Evolutionary conservation across 2,797 vertebrate genomes (phyloP).

Genomic region (Enteromius anoplus): DNA sequence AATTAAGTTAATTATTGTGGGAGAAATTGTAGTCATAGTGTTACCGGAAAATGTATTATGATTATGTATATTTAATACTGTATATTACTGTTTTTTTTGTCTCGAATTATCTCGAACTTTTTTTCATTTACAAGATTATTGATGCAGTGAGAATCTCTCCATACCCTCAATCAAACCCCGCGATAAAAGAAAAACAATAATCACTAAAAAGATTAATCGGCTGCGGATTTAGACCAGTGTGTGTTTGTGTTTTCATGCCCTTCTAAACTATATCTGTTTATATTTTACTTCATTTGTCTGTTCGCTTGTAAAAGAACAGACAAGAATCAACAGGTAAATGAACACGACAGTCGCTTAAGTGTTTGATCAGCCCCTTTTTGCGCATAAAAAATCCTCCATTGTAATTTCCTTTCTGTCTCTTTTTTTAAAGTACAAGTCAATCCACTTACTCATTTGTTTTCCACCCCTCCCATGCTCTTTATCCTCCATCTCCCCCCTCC

Average conservation of each 20-base stretch:
- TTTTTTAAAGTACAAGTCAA: slow-evolving; percentile 64
- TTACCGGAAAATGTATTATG: background rate
- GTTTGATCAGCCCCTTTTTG: slow-evolving; percentile 57
- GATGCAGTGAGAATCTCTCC: slow-evolving; percentile 60
- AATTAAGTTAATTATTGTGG: too few species aligned
- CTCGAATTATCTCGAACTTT: background rate
- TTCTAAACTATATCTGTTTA: slow-evolving; percentile 32
- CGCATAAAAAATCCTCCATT: slow-evolving; percentile 67
- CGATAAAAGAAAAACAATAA: slow-evolving; percentile 74
- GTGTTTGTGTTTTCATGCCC: slow-evolving; percentile 30
- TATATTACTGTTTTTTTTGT: background rate
- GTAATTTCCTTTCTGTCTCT: slow-evolving; percentile 57
- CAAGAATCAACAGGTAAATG: slow-evolving; percentile 61
- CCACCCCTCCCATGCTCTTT: slow-evolving; percentile 53
- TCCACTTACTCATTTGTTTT: slow-evolving; percentile 74
- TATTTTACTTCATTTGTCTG: slow-evolving; percentile 61
- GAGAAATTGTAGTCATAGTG: too few species aligned
- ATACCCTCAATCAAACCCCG: slow-evolving; percentile 60
- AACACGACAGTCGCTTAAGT: slow-evolving; percentile 65
- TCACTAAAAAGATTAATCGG: slow-evolving; percentile 69
- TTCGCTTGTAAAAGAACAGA: slow-evolving; percentile 12
- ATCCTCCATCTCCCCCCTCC: slow-evolving; percentile 66
- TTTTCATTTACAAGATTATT: slow-evolving; percentile 40
- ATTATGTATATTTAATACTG: background rate
- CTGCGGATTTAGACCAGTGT: slow-evolving; percentile 65